Conservation (phyloP, 2,797 vertebrate species). For the Mus caroli region DNA sequence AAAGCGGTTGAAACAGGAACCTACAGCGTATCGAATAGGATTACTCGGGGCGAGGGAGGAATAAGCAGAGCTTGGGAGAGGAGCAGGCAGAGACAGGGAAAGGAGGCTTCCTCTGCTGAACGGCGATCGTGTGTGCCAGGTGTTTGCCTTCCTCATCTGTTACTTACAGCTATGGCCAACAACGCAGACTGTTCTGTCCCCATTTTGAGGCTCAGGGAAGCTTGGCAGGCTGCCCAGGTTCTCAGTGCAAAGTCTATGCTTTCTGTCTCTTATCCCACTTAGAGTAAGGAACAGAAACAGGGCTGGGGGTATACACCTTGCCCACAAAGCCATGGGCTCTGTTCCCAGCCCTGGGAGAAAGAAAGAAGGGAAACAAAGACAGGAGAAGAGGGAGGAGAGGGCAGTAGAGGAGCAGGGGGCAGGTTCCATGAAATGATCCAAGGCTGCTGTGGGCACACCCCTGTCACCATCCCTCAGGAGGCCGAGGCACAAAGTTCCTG, state of each 20-base stretch:
- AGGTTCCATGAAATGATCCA: not conserved
- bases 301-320: not conserved
- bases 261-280: not conserved
- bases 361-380: no score
- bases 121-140: not conserved
- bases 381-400: not conserved
- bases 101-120: not conserved
- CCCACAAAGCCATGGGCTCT: not conserved
- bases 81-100: not conserved
- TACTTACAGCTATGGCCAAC: not conserved
- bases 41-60: constrained; percentile 13
- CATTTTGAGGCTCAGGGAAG: not conserved
- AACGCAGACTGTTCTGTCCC: not conserved
- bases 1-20: not conserved
- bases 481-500: not conserved
- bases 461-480: not conserved
- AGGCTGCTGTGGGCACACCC: not conserved
- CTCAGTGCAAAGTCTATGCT: not conserved
- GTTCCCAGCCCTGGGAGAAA: not conserved
- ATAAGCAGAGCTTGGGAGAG: not conserved
- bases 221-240: not conserved
- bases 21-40: not conserved
- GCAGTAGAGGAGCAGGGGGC: not conserved
- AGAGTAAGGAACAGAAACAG: not conserved
- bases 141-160: not conserved